Evolutionary conservation across 1,140 invertebrate genomes (phyloP).

Genomic region (Linepithema humile): DNA sequence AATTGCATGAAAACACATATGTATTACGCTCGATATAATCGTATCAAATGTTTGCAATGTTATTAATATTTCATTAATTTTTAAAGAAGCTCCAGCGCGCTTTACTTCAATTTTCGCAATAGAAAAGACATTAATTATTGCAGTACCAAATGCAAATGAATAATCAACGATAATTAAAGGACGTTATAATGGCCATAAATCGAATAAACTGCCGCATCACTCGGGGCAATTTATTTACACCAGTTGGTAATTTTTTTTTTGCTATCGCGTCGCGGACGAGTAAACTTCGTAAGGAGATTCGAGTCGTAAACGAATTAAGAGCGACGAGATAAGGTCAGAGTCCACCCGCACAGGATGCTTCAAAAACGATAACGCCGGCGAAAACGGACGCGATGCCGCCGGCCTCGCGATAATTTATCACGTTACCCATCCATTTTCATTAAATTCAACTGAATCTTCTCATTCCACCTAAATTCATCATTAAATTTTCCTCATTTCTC

Average conservation of each 20-base stretch:
- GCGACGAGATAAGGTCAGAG: conserved; percentile 30
- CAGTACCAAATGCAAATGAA: not conserved
- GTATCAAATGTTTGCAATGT: no score
- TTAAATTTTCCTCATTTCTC: conserved; percentile 13
- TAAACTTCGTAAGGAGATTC: conserved; percentile 42
- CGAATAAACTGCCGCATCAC: conserved; percentile 13
- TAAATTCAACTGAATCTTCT: conserved; percentile 19
- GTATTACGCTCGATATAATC: no score
- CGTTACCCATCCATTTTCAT: conserved; percentile 29
- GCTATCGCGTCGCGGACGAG: not conserved
- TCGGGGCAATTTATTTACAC: conserved; percentile 40
- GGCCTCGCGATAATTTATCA: conserved; percentile 37
- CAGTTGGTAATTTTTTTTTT: conserved; percentile 24
- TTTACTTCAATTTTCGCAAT: not conserved
- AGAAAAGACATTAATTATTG: not conserved
- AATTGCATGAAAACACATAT: no score
- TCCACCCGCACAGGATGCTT: not conserved
- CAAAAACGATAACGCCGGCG: not conserved
- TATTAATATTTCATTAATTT: no score
- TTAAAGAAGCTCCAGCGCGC: not conserved
- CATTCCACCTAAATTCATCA: not conserved
- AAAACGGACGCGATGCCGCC: not conserved
- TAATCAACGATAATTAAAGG: conserved; percentile 23
- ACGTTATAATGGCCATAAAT: conserved; percentile 39
- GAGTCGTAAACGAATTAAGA: conserved; percentile 41